These are phyloP conservation scores for Tachina lurida DNA, from an alignment of 2,888 invertebrate species.

Conservation along the genomic window DNA sequence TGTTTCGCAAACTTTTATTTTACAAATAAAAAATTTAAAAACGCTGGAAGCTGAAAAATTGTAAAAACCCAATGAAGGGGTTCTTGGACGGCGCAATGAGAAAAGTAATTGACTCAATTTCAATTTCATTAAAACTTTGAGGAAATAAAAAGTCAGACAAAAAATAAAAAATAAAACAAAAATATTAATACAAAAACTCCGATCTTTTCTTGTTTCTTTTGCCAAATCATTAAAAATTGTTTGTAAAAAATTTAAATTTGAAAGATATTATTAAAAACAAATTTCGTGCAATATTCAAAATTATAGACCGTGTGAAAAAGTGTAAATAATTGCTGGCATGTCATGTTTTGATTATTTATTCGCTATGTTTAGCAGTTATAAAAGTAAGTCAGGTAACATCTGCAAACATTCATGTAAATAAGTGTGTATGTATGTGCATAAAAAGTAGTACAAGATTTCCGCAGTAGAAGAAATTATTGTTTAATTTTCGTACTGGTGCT, in stretches of 20 bases:
- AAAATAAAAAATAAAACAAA: not conserved
- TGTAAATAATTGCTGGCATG: slow-evolving; percentile 17
- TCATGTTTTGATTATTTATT: slow-evolving; percentile 49
- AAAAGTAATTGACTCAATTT: not conserved
- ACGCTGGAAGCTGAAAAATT: no score
- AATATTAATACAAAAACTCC: not conserved
- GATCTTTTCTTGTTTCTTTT: not conserved
- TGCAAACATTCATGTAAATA: not conserved
- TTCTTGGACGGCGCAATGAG: no score
- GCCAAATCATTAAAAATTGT: slow-evolving; percentile 43
- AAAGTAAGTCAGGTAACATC: slow-evolving; percentile 45
- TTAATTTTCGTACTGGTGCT: no score
- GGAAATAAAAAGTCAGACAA: slow-evolving; percentile 2
- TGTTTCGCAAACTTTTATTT: not conserved
- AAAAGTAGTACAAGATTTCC: no score
- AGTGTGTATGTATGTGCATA: not conserved
- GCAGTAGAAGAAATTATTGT: no score
- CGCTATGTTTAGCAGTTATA: slow-evolving; percentile 26
- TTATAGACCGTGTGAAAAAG: not conserved
- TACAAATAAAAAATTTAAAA: not conserved
- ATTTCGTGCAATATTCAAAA: not conserved
- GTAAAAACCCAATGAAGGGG: not conserved
- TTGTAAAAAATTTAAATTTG: not conserved
- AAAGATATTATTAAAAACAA: not conserved
- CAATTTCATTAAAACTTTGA: slow-evolving; percentile 28